A percentile compares a stretch with the other conserved stretches of the same genome.
phyloP scores from a whole-genome alignment of 2,113 vertebrate species.

The Paracanthobrama guichenoti region DNA sequence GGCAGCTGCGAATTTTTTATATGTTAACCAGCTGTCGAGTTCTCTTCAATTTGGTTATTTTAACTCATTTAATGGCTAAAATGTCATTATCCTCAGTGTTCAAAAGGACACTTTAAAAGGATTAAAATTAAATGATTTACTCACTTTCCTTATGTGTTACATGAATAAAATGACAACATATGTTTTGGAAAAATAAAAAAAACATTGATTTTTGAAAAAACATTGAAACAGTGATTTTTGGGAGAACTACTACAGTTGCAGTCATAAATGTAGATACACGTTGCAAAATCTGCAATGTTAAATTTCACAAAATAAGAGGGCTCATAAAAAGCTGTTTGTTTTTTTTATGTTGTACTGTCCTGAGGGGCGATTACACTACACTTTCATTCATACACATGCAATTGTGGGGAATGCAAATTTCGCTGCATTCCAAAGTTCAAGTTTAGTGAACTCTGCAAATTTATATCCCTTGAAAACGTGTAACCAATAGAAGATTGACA shows the following conservation, averaged over 20 bases:
- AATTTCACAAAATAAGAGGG: not conserved
- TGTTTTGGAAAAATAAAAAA: not conserved
- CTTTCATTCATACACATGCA: no score
- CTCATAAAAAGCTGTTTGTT: not conserved
- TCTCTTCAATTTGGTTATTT: not conserved
- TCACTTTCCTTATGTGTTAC: not conserved
- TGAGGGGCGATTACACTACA: not conserved
- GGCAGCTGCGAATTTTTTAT: not conserved
- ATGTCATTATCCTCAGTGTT: not conserved
- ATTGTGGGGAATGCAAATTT: no score
- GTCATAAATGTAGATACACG: not conserved
- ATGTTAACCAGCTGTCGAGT: not conserved
- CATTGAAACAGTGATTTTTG: no score
- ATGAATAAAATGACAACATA: not conserved
- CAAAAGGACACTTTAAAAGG: no score
- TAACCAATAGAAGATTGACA: no score
- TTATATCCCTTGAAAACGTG: no score
- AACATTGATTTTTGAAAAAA: no score
- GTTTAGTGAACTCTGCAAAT: no score
- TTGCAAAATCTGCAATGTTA: not conserved
- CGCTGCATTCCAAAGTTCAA: no score
- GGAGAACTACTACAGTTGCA: not conserved
- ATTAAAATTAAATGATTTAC: not conserved
- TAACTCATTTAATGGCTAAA: not conserved
- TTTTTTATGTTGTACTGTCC: not conserved